Conservation (phyloP, 2,113 vertebrate species). For the Scalopus aquaticus region DNA sequence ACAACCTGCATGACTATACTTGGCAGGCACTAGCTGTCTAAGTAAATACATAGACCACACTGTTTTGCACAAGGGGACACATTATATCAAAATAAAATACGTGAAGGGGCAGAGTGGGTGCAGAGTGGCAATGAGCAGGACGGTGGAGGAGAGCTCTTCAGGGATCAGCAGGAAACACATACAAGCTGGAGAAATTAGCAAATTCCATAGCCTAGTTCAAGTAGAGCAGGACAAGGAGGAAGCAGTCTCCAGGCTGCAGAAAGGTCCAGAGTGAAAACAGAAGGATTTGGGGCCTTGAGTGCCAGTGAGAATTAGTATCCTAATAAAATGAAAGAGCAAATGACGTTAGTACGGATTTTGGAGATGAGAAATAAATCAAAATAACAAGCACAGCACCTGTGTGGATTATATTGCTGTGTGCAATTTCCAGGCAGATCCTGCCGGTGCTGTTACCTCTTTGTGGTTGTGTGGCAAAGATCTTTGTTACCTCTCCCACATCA, state of each 20-base stretch:
- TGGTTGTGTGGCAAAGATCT: neutral
- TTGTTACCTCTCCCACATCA: rapidly evolving
- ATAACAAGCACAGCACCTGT: slow-evolving; percentile 69
- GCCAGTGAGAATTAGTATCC: neutral
- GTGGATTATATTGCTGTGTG: slow-evolving; percentile 58
- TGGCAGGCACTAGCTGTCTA: neutral
- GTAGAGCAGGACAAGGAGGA: neutral
- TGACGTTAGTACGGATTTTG: slow-evolving; percentile 67
- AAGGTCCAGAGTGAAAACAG: neutral
- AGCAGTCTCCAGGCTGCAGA: neutral
- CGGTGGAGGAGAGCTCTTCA: rapidly evolving
- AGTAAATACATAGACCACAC: neutral
- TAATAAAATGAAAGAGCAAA: slow-evolving; percentile 44
- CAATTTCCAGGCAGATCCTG: slow-evolving; percentile 46
- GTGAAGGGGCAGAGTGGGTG: neutral
- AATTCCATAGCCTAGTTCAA: neutral
- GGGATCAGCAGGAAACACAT: neutral
- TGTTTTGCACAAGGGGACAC: neutral
- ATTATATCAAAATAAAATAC: neutral
- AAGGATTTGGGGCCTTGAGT: rapidly evolving
- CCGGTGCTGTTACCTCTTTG: neutral
- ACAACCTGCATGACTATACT: neutral
- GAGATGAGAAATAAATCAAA: slow-evolving; percentile 77
- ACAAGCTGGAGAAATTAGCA: neutral
- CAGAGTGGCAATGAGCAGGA: neutral